A percentile compares a stretch with the other conserved stretches of the same genome.
Evolutionary conservation across 2,113 vertebrate species (phyloP).

Genomic region (Hoplias malabaricus): DNA sequence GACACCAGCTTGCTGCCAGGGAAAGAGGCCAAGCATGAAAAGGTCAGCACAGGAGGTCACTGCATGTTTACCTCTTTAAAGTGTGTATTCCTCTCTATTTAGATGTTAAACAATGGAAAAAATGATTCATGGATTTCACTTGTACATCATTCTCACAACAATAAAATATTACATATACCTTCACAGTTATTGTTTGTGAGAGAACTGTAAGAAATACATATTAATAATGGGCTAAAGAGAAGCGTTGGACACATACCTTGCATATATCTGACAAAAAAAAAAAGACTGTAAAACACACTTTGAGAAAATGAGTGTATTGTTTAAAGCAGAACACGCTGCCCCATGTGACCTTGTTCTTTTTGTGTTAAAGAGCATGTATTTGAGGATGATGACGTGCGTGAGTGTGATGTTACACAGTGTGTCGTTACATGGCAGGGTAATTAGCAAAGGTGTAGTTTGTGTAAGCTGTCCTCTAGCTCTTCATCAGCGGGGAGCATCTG

Average conservation of each 20-base stretch:
- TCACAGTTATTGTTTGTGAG: too few relatives aligned
- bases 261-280: too few relatives aligned
- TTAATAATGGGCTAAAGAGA: too few relatives aligned
- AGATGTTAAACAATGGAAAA: neutral
- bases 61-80: neutral
- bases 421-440: slow-evolving; percentile 11
- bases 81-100: neutral
- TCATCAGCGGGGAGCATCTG: neutral
- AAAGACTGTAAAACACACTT: too few relatives aligned
- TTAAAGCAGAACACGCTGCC: neutral
- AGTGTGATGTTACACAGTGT: neutral
- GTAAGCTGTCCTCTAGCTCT: too few relatives aligned
- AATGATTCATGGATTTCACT: too few relatives aligned
- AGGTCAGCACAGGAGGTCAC: slow-evolving; percentile 20
- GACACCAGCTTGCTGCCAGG: slow-evolving; percentile 28
- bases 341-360: neutral
- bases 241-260: too few relatives aligned
- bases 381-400: neutral
- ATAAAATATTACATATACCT: too few relatives aligned
- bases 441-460: neutral
- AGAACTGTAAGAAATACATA: too few relatives aligned
- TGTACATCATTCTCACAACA: too few relatives aligned
- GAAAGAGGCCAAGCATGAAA: slow-evolving; percentile 28
- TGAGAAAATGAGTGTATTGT: too few relatives aligned
- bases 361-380: neutral